A percentile compares a stretch with the other conserved stretches of the same genome.
Evolutionary conservation across 2,113 vertebrate species (phyloP).

Genomic region (Limnothrissa miodon): DNA sequence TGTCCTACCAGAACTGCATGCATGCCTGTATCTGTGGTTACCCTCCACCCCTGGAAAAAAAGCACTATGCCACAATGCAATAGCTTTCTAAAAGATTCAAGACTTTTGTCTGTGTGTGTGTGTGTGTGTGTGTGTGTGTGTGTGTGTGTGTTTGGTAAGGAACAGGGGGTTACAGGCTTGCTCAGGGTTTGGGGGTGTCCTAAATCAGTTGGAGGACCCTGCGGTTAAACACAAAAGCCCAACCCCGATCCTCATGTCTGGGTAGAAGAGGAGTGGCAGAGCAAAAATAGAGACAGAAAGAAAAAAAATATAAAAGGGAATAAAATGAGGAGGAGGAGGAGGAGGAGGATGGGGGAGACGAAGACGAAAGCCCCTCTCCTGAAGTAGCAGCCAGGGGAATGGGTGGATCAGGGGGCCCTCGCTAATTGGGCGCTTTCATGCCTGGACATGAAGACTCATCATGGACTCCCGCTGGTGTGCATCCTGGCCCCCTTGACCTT

Average conservation of each 20-base stretch:
- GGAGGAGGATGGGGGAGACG: not conserved
- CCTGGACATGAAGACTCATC: constrained; percentile 18
- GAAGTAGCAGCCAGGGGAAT: not conserved
- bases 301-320: not conserved
- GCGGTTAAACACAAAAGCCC: not conserved
- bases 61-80: not conserved
- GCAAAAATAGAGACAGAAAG: not conserved
- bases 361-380: not conserved
- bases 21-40: not conserved
- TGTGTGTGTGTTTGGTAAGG: not conserved
- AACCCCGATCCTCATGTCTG: not conserved
- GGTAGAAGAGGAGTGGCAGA: too few relatives aligned
- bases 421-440: constrained; percentile 14
- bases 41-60: not conserved
- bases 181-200: not conserved
- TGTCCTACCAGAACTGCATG: not conserved
- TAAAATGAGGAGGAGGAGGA: too few relatives aligned
- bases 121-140: not conserved
- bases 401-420: constrained; percentile 1
- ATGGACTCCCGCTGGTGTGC: constrained; percentile 1
- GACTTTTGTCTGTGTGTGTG: not conserved
- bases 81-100: not conserved
- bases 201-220: constrained; percentile 5
- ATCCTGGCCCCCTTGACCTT: constrained; percentile 11
- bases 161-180: not conserved